Evolutionary conservation across 1,140 invertebrate species (phyloP), one percentile per base, ranked within the genome.

Genomic region (Manduca sexta): DNA sequence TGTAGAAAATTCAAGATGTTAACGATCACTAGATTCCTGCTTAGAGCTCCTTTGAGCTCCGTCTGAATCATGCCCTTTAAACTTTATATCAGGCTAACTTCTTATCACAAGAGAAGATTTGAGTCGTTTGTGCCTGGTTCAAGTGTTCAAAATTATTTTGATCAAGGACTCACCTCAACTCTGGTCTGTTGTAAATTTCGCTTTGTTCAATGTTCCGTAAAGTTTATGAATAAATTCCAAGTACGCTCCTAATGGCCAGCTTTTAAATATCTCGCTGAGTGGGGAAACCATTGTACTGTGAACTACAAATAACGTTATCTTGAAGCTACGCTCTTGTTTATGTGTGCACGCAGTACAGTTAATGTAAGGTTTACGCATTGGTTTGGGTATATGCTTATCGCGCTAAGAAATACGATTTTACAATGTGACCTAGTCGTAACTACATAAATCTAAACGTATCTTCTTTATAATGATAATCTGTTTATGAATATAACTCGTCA

Each of bases 71-170:
- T 49, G 16, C 38, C 46, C 21, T 41, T 43, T 12, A 46, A 42
- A 43, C 12, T 52, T 52, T 42, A 46, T 41, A 52, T 52, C 45
- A 29, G 29, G 11, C n/a, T 12, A 52, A 52, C 12, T 52, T 37
- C 50, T 52, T 52, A 52, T 52, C 50, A n/a, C n/a, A 35, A 39
- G 29, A 31, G 11, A 39, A 39, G 35, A 37, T 47, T 52, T 10
- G 30, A 35, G 38, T 43, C 44, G 18, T 52, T 52, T 47, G 45
- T 44, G 42, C 39, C 39, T 42, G 45, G 39, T 52, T 52, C 50
- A 30, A 30, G 44, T 37, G 42, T 35, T 37, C 40, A 12, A 37
- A 44, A 52, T 52, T 52, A 46, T 47, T 52, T 40, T 40, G 38
- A 52, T 52, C 50, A 29, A 52, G 29, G 29, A 46, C 49, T 52